These are phyloP conservation scores for Tenthredo mesomela DNA, from an alignment of 2,888 invertebrate genomes.

Conservation along the genomic window DNA sequence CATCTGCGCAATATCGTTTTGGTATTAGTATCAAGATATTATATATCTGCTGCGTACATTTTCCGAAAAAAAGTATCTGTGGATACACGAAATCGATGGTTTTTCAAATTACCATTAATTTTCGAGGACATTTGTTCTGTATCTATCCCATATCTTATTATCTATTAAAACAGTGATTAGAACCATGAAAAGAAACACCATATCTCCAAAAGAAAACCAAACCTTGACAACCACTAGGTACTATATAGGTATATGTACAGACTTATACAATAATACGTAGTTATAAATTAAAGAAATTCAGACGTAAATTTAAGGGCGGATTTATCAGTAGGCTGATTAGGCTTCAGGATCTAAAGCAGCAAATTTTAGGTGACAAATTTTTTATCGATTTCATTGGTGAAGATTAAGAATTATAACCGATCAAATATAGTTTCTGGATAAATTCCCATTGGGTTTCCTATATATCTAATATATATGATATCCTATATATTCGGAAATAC, in stretches of 20 bases:
- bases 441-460: too few species aligned
- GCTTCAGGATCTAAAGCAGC: not conserved
- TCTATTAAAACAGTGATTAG: constrained; percentile 22
- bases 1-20: not conserved
- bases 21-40: not conserved
- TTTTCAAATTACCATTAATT: not conserved
- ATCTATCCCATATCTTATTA: constrained; percentile 58
- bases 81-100: not conserved
- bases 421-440: not conserved
- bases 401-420: not conserved
- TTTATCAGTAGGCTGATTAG: not conserved
- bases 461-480: too few species aligned
- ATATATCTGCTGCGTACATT: not conserved
- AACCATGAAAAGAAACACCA: constrained; percentile 31
- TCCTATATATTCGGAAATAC: too few species aligned
- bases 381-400: not conserved
- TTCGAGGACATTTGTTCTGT: constrained; percentile 46
- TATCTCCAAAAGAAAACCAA: constrained; percentile 47
- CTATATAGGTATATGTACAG: constrained; percentile 17
- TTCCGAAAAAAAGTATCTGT: not conserved
- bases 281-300: not conserved
- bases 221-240: constrained; percentile 16
- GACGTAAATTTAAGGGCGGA: not conserved
- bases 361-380: not conserved
- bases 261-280: not conserved